Evolutionary conservation across 2,888 invertebrate species (phyloP), one percentile per base, ranked within the genome.

Genomic region (Amblyjoppa proteus): DNA sequence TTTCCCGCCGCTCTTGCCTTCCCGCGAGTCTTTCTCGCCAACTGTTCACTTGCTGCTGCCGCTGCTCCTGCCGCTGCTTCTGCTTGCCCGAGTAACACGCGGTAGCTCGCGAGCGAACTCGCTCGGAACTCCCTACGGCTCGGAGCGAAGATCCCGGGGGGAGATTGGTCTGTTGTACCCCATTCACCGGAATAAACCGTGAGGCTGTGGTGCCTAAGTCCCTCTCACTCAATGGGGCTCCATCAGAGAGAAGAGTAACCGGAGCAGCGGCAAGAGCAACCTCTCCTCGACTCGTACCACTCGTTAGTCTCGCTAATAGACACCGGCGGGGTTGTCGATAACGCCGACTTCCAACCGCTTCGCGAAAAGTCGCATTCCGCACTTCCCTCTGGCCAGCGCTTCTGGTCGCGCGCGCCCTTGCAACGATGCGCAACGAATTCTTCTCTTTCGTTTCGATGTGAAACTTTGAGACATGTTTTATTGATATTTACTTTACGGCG

Each of bases 241-340:
- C n/a, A 16, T 31, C 64, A n/a, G 64, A 64, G 73, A 73, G 77
- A 77, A 77, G 75, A 70, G 75, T 79, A 79, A 76, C 64, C 74
- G 41, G 58, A 76, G 85, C 85, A 85, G 84, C 78, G 70, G 81
- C 20, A 82, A 83, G 85, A 79, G 82, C 85, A 85, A 76, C 75
- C 79, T 75, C 78, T 83, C 76, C 56, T 76, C 71, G 75, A 73
- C 45, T 82, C 45, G 61, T 76, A 87, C 87, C 45, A 89, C 90
- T 91, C 91, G 91, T 91, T 91, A 91, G 90, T 89, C 87, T 88
- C 88, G 90, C 91, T 91, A 91, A 91, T 91, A 89, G 91, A 91
- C 90, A 88, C 88, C 75, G 83, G 88, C 75, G 89, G 88, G 88
- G 88, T 88, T 88, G 88, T 88, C 89, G 89, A 81, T 80, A 82